These are phyloP conservation scores for Cremastinae sp. DNA, from an alignment of 2,888 invertebrate species.

Conservation along the genomic window DNA sequence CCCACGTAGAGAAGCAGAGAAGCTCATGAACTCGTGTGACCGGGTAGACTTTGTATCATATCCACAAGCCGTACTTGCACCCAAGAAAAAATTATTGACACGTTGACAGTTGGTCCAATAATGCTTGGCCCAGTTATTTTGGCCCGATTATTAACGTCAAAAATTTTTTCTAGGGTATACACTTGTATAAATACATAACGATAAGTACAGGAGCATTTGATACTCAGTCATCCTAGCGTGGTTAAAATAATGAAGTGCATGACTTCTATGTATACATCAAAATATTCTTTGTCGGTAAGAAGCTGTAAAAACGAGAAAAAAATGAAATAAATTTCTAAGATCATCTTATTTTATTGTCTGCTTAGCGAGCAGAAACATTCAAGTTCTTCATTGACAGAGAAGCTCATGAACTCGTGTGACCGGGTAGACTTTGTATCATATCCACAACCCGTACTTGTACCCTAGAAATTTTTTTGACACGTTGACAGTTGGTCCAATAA, in stretches of 20 bases:
- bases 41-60: constrained; percentile 48
- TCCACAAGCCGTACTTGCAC: constrained; percentile 48
- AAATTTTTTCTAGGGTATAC: no score
- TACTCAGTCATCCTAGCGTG: constrained; percentile 44
- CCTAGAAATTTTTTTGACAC: no score
- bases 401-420: constrained; percentile 58
- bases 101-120: no score
- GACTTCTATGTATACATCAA: constrained; percentile 20
- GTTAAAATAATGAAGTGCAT: constrained; percentile 49
- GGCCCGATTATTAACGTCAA: no score
- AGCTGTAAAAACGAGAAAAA: constrained; percentile 16
- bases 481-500: no score
- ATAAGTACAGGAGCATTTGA: constrained; percentile 53
- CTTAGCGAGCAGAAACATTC: no score
- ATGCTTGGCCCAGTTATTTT: no score
- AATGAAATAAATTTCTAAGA: no score
- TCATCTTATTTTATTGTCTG: no score
- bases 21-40: constrained; percentile 58
- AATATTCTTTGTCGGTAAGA: constrained; percentile 9
- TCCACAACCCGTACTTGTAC: constrained; percentile 47
- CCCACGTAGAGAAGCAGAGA: no score
- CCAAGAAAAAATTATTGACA: no score
- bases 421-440: constrained; percentile 48
- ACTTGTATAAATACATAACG: constrained; percentile 3
- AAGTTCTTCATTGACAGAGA: constrained; percentile 39